These are phyloP conservation scores for Drosophila neotestacea DNA, from an alignment of 2,888 invertebrate genomes.

Conservation along the genomic window DNA sequence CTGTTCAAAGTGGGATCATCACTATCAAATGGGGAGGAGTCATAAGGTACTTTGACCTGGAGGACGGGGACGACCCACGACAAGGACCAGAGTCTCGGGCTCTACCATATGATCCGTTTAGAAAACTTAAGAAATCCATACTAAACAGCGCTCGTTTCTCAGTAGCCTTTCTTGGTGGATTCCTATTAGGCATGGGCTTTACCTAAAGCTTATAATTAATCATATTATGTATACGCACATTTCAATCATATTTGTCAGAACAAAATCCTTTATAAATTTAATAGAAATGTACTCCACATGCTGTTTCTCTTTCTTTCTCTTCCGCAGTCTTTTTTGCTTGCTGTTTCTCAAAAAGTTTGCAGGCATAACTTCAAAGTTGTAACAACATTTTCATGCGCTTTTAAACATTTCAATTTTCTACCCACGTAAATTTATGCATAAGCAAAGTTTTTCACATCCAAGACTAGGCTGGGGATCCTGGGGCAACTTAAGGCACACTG, in stretches of 20 bases:
- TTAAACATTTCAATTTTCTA: slow-evolving; percentile 77
- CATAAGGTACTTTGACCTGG: background rate
- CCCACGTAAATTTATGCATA: slow-evolving; percentile 72
- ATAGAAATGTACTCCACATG: slow-evolving; percentile 15
- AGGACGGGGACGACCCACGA: background rate
- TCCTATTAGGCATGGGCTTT: slow-evolving; percentile 59
- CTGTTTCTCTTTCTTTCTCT: background rate
- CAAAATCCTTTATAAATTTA: slow-evolving; percentile 17
- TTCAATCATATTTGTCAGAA: background rate
- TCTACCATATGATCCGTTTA: background rate
- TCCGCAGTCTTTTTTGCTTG: background rate
- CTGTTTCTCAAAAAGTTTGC: slow-evolving; percentile 50
- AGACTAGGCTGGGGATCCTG: slow-evolving; percentile 20
- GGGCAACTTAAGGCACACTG: background rate
- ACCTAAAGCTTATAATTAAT: slow-evolving; percentile 27
- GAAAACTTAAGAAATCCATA: slow-evolving; percentile 6
- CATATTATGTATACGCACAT: background rate
- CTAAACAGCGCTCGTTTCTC: slow-evolving; percentile 39
- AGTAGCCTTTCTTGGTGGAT: slow-evolving; percentile 55
- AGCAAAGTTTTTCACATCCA: slow-evolving; percentile 66
- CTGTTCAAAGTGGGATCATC: slow-evolving; percentile 36
- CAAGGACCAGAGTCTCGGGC: background rate
- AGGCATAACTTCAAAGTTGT: slow-evolving; percentile 72
- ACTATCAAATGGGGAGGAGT: slow-evolving; percentile 6
- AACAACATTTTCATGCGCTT: slow-evolving; percentile 80